Conservation (phyloP, 2,113 vertebrate species). For the Anthoscopus minutus region DNA sequence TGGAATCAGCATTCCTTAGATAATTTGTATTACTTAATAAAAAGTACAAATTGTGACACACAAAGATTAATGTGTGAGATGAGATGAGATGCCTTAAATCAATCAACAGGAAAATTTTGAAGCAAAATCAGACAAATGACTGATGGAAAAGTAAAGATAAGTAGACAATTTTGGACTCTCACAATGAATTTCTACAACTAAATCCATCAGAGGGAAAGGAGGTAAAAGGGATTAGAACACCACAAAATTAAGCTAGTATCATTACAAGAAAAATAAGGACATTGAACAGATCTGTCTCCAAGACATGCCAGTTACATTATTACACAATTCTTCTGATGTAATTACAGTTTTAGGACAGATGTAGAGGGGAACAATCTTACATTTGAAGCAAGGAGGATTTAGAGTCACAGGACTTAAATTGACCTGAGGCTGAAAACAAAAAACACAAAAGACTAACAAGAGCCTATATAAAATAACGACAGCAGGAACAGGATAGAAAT, state of each 20-base stretch:
- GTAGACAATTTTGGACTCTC: background rate
- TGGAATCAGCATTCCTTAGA: background rate
- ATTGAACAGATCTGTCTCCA: background rate
- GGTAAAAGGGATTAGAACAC: background rate
- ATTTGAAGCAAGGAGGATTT: constrained; percentile 3
- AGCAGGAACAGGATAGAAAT: constrained; percentile 27
- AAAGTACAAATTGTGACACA: background rate
- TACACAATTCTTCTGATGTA: background rate
- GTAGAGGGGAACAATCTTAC: background rate
- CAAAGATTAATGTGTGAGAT: background rate
- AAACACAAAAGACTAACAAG: constrained; percentile 28
- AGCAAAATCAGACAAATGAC: background rate
- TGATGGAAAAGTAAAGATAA: background rate
- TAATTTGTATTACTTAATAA: background rate
- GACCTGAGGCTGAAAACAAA: constrained; percentile 7
- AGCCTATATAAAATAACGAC: constrained; percentile 27
- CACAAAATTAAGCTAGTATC: background rate
- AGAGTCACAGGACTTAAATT: background rate
- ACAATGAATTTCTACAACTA: background rate
- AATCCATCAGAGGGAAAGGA: background rate
- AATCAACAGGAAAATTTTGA: background rate
- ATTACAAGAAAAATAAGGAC: background rate
- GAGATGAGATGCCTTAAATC: background rate
- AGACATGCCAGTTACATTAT: background rate
- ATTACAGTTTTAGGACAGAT: background rate